Base-by-base conservation (phyloP, 2,888 invertebrate species). In the Agonum fuliginosum region DNA sequence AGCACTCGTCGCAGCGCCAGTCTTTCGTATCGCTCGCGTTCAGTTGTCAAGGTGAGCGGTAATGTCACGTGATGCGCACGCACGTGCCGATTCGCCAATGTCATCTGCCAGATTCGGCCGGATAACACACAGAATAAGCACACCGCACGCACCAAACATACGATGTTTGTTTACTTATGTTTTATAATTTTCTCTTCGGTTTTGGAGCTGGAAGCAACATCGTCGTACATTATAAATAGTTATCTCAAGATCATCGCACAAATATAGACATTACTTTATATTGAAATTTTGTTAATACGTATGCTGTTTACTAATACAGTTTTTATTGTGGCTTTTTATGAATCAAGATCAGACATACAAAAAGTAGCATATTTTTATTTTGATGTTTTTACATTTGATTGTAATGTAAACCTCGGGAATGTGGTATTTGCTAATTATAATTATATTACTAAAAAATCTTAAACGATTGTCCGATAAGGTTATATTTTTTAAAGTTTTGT, bases 81-180 rank as follows among this genome's bases (percentile, higher is more conserved):
- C 72, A 54, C 58, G 58, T 72, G 72, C 58, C 72, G 72, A 72
- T 54, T 51, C 37, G 54, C 72, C 72, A 72, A 72, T 72, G 72
- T 72, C 72, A 72, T 72, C 67, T 19, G 67, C 41, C 67, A 67
- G 71, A 71, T 48, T 71, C 30, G 70, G 27, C 48, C 34, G 51
- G 19, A 41, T 30, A 46, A 71, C 24, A 71, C n/a, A 58, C 19
- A 48, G 14, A 48, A 46, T 48, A 10, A 5, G 43, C 14, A 43
- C 12, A 14, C 19, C 69, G 41, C 43, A 17, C 46, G 46, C 46
- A 46, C 34, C 24, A 43, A 19, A 24, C 37, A 67, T 30, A 51
- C 34, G 27, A 27, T 71, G 71, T 71, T 71, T 71, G 48, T 71
- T 71, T 71, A 48, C 48, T 41, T 67, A 67, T 67, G 51, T 19